Evolutionary conservation across 2,113 vertebrate species (phyloP), one percentile per base, ranked within the genome.

Genomic region (Chroicocephalus ridibundus): DNA sequence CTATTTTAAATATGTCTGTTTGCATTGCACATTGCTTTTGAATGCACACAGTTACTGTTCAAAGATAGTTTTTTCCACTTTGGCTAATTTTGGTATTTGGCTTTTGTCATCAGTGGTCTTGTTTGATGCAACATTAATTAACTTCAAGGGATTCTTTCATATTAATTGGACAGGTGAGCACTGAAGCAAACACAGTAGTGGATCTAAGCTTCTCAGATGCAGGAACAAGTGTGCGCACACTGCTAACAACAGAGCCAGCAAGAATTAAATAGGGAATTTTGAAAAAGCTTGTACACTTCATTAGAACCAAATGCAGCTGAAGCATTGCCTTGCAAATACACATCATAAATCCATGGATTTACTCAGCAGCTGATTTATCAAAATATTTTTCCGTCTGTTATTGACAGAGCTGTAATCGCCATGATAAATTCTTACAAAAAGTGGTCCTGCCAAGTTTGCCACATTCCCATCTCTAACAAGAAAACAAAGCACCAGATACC

Each of bases 41-140:
- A 57, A 82, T 20, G 27, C 24, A 69, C 10, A 13, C 47, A 60
- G 31, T 22, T 62, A 60, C 16, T 57, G 18, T 47, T 88, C 34
- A 82, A 94, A 75, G 24, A 69, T 36, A 42, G 46, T 7, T 72
- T 81, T 81, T 83, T 44, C 80, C 38, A 70, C 54, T 90, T 87
- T 46, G 15, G 15, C 54, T 89, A 44, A 38, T 57, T 78, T 88
- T 79, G 26, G 36, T 49, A 21, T 34, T 44, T 90, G 19, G 21
- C 27, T 95, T 94, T 96, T 81, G 46, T 55, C 64, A 52, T 69
- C 49, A 60, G 16, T 9, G 18, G 14, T 54, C 62, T 86, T 65
- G 27, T 76, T 78, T 54, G 83, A 75, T 72, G 55, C 29, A 95
- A 86, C 20, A 60, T 60, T 89, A 96, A 75, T 83, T 96, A 90